Evolutionary conservation across 2,888 invertebrate species (phyloP), one percentile per base, ranked within the genome.

Genomic region (Thera britannica): DNA sequence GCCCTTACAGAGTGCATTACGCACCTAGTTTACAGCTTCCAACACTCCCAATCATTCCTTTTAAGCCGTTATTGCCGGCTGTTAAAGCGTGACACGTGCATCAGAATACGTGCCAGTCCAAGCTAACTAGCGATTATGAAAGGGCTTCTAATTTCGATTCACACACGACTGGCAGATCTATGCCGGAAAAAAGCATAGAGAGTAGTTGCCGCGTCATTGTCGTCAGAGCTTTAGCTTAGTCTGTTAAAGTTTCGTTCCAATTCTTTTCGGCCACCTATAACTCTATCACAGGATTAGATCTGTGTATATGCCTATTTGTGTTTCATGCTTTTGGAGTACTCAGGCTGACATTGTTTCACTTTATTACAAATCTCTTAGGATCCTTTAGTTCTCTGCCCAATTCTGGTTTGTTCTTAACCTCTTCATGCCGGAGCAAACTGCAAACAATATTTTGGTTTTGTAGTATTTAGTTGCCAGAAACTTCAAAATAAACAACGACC

Each of bases 41-140:
- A 38, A 38, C 54, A 58, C 70, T 59, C 69, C 67, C 71, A 65
- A 71, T 67, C 59, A 58, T 60, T 55, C 48, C 57, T 48, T 57
- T 58, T 44, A 44, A 11, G 62, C 23, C 66, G 57, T 67, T 54
- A 54, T 54, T 54, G 34, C 35, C 3, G 35, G 54, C 54, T 54
- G 35, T 54, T 52, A 70, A 68, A 68, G 58, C 67, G 67, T 65
- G 70, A 67, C 70, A 65, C 68, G 70, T 60, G 65, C 69, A 60
- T 64, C 64, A 65, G 48, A 49, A 58, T 58, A 58, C 70, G 66
- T 74, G 75, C 75, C 77, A 75, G 75, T 73, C 70, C 76, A 75
- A 77, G 76, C 72, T 72, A 67, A 68, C 72, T 72, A 74, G 71
- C 72, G 70, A 75, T 77, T 77, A 77, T 69, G 77, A 73, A 78